Conservation (phyloP, 2,888 invertebrate genomes). For the Lithophane semibrunnea region DNA sequence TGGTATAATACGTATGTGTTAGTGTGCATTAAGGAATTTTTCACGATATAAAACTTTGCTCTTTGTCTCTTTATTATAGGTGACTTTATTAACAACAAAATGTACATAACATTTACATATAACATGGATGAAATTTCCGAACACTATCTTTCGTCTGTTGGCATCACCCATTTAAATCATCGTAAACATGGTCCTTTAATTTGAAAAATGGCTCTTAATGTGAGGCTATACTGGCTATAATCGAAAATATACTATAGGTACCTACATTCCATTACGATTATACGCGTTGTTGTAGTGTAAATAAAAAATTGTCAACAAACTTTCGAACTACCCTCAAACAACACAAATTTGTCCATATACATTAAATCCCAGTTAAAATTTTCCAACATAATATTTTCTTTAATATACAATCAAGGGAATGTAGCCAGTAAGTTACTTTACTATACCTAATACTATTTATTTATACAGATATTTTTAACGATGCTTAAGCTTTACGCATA, state of each 20-base stretch:
- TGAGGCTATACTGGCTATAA: neutral
- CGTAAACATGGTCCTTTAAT: neutral
- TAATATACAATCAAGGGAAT: neutral
- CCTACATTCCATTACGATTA: neutral
- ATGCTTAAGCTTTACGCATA: conserved; percentile 4
- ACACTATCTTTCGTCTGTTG: conserved; percentile 6
- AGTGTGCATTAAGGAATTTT: conserved; percentile 71
- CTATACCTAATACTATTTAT: neutral
- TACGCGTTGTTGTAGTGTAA: neutral
- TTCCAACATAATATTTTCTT: neutral
- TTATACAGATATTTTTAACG: neutral
- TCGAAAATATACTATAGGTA: neutral
- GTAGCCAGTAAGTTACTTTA: neutral
- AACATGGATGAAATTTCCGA: conserved; percentile 10
- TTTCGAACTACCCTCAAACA: conserved; percentile 38
- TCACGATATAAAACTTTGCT: conserved; percentile 58
- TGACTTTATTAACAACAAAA: conserved; percentile 22
- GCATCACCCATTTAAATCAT: conserved; percentile 8
- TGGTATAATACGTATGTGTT: conserved; percentile 62
- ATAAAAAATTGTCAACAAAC: neutral
- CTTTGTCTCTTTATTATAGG: conserved; percentile 55
- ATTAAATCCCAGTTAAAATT: neutral
- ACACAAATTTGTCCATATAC: neutral
- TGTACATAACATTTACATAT: neutral
- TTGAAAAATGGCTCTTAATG: neutral